Base-by-base conservation (phyloP, 2,797 vertebrate genomes). In the Etheostoma perlongum region DNA sequence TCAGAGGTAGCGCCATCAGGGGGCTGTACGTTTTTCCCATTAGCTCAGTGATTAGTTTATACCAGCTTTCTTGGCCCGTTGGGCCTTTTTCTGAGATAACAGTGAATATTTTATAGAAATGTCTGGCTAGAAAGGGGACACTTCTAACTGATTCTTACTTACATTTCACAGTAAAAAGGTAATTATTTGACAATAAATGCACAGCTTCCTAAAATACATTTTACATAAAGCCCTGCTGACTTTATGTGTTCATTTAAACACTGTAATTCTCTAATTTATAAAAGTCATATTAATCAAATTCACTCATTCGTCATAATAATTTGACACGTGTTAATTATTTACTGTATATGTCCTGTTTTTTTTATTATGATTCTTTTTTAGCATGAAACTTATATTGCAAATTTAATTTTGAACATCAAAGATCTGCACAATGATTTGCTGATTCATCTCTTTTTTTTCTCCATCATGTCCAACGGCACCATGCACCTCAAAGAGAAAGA, bases 1-100 rank as follows among this genome's bases (percentile, higher is more conserved):
- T 96, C 96, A 96, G 92, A 89, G 93, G 92, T 94, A 94, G 95
- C 93, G 94, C 96, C 95, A 96, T 96, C 96, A 96, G 94, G 94
- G 96, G 96, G 94, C 94, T 95, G 89, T 94, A 96, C 93, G 95
- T 95, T 95, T 40, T 96, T 88, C 93, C 94, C 91, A 95, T 96
- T 96, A 95, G 96, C 91, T 92, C 91, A 78, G 90, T 94, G 88
- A 94, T 95, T 94, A 94, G 92, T 95, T 95, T 94, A 92, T 85
- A 91, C 84, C 78, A 89, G 91, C 91, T 92, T 92, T 88, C 90
- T 95, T 92, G 88, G 88, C 91, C 93, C 89, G 91, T 91, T 88
- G 23, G 81, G 83, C 82, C 79, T 58, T 89, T 94, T 95, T 95
- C 93, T 94, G 92, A 92, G 82, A 89, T 74, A 87, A 83, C 87